phyloP scores from a whole-genome alignment of 2,888 invertebrate species.

The Lamellibrachia columna region DNA sequence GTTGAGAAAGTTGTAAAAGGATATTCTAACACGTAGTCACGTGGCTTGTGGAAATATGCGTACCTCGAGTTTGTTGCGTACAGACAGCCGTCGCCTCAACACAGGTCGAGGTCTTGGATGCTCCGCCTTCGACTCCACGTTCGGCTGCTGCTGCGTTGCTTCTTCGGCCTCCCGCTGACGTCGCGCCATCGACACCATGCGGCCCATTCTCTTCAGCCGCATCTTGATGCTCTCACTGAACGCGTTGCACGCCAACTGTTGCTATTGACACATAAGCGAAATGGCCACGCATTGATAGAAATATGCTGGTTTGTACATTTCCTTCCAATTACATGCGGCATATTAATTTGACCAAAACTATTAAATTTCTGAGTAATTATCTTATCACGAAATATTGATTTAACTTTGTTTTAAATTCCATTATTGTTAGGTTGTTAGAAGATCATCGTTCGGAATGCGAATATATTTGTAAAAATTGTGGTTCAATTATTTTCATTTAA shows the following conservation, averaged over 20 bases:
- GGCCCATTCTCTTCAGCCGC: constrained; percentile 20
- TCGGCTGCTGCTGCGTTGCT: background rate
- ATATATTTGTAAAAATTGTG: too few species aligned
- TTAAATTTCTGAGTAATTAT: too few species aligned
- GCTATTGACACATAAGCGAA: background rate
- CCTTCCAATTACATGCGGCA: too few species aligned
- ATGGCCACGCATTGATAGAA: too few species aligned
- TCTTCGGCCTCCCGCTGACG: background rate
- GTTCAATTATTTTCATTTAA: too few species aligned
- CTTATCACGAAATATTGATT: too few species aligned
- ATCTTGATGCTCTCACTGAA: constrained; percentile 24
- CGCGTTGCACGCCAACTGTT: background rate
- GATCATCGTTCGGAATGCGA: too few species aligned
- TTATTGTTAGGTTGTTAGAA: too few species aligned
- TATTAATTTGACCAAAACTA: too few species aligned
- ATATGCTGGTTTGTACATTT: too few species aligned
- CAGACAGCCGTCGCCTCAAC: background rate
- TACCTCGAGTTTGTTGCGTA: background rate
- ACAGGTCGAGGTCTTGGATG: background rate
- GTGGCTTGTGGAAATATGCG: background rate
- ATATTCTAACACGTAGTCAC: background rate
- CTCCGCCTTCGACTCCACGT: background rate
- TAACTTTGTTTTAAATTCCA: too few species aligned
- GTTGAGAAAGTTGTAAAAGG: too few species aligned
- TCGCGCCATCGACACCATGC: constrained; percentile 4